These are phyloP conservation scores for Steinernema scapterisci DNA, from an alignment of 2,888 invertebrate genomes.

Conservation along the genomic window DNA sequence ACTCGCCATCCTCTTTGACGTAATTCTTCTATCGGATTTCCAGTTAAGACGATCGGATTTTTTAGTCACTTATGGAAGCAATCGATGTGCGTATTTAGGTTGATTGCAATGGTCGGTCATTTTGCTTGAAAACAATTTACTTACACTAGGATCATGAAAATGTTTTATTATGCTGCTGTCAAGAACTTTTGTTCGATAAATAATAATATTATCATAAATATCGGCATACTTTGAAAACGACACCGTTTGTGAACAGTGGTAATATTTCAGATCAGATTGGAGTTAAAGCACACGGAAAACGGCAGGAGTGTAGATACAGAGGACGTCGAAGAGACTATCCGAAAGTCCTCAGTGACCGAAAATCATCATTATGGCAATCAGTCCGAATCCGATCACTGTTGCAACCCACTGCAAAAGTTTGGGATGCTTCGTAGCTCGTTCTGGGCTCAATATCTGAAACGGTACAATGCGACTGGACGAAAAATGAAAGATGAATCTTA, in stretches of 20 bases:
- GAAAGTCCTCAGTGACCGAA: neutral
- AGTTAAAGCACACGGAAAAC: neutral
- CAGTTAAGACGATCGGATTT: no score
- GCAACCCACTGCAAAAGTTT: slow-evolving; percentile 55
- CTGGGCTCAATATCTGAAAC: slow-evolving; percentile 52
- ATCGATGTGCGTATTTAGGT: no score
- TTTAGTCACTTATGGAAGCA: no score
- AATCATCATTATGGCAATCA: slow-evolving; percentile 47
- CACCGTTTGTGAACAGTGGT: neutral
- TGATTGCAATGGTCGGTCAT: no score
- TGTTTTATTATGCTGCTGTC: no score
- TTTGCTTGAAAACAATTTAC: no score
- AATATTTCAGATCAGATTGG: neutral
- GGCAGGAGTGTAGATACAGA: neutral
- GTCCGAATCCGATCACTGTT: slow-evolving; percentile 48
- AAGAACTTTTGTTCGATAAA: no score
- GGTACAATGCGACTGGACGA: no score
- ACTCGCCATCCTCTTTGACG: no score
- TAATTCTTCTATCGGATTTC: no score
- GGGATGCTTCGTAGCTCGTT: slow-evolving; percentile 50
- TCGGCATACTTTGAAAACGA: neutral
- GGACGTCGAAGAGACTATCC: neutral
- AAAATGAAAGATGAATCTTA: slow-evolving; percentile 33
- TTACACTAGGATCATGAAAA: no score
- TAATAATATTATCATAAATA: no score